These are phyloP conservation scores for Notiomystis cincta DNA, from an alignment of 2,113 vertebrate species.

Conservation along the genomic window DNA sequence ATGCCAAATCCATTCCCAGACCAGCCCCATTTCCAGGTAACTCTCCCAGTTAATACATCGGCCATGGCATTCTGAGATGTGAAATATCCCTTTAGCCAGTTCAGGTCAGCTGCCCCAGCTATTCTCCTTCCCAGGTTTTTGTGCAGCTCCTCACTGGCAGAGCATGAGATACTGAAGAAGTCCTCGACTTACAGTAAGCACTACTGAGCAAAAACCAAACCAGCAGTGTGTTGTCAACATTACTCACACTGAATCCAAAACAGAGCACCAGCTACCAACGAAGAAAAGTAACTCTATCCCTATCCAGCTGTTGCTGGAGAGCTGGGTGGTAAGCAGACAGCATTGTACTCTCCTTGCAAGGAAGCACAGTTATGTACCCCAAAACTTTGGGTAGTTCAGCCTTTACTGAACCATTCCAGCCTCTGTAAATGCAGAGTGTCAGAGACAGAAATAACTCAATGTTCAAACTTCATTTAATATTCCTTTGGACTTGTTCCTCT, in stretches of 20 bases:
- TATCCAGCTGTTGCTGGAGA: not conserved
- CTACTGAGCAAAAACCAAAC: not conserved
- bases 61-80: not conserved
- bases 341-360: not conserved
- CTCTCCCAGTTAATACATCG: not conserved
- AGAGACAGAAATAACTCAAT: not conserved
- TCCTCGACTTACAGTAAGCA: not conserved
- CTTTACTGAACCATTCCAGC: not conserved
- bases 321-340: not conserved
- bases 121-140: not conserved
- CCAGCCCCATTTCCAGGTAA: rapidly evolving
- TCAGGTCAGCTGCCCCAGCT: not conserved
- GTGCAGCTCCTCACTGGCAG: not conserved
- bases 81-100: not conserved
- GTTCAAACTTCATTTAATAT: not conserved
- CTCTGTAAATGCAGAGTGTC: not conserved
- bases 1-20: not conserved
- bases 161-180: not conserved
- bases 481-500: not conserved
- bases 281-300: not conserved
- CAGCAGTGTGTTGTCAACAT: too few species aligned
- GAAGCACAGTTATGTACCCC: not conserved
- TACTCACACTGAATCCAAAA: not conserved
- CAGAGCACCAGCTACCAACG: not conserved
- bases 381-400: not conserved